Evolutionary conservation across 2,797 vertebrate genomes (phyloP).

Genomic region (Scarus forsteni): DNA sequence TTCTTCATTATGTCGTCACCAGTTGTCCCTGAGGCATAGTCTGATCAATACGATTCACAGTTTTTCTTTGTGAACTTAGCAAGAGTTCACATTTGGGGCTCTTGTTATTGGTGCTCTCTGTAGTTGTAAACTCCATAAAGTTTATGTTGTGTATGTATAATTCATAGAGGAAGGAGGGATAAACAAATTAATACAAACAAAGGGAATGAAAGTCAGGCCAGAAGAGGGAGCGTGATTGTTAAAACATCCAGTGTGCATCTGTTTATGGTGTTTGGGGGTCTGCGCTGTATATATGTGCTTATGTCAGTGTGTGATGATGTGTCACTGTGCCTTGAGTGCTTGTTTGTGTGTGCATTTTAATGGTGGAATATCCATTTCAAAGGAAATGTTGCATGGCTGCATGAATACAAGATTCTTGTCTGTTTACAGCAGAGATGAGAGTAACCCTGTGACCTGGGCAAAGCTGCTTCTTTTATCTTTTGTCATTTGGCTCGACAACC

Average conservation of each 20-base stretch:
- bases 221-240: slow-evolving; percentile 38
- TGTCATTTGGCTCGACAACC: slow-evolving; percentile 56
- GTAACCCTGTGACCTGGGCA: slow-evolving; percentile 59
- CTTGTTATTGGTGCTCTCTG: slow-evolving; percentile 34
- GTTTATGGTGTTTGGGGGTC: slow-evolving; percentile 16
- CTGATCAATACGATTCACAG: too few relatives aligned
- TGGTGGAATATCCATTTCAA: slow-evolving; percentile 75
- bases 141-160: slow-evolving; percentile 59
- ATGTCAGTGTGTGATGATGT: not conserved
- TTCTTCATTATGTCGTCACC: too few relatives aligned
- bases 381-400: slow-evolving; percentile 48
- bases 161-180: slow-evolving; percentile 51
- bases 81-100: slow-evolving; percentile 25
- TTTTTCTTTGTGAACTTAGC: slow-evolving; percentile 14
- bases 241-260: slow-evolving; percentile 45
- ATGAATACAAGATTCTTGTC: slow-evolving; percentile 52
- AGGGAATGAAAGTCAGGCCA: slow-evolving; percentile 29
- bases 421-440: slow-evolving; percentile 56
- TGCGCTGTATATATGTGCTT: not conserved
- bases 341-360: slow-evolving; percentile 32
- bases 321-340: slow-evolving; percentile 17
- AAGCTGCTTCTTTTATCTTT: slow-evolving; percentile 67
- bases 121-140: slow-evolving; percentile 49
- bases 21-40: too few relatives aligned
- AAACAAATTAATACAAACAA: slow-evolving; percentile 40